Base-by-base conservation (phyloP, 2,797 vertebrate genomes). In the Notolabrus celidotus region DNA sequence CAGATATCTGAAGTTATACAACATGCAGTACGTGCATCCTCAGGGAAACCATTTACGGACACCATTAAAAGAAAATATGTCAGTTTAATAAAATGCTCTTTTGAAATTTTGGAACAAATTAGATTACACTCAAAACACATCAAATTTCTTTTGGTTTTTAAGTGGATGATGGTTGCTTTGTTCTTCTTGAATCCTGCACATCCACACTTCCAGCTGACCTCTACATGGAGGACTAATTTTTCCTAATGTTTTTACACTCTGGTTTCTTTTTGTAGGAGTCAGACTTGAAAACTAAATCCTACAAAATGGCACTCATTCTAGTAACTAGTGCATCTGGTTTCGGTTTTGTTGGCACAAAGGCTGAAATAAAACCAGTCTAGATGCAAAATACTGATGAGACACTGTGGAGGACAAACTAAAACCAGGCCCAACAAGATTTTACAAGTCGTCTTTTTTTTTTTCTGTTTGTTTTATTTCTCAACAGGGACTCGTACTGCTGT, bases 91-190 rank as follows among this genome's bases (percentile, higher is more conserved):
- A 50, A 27, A 5, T 17, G 6, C 4, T 23, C 64, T 50, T 60
- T 25, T 62, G 12, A 10, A 61, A 42, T 70, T 45, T 53, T 60
- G 2, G 15, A 4, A 49, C 4, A 4, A 10, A 36, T 3, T n/a
- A 47, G 67, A 54, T 58, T 22, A 42, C 51, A 68, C 57, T 45
- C 15, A 49, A 60, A 62, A 17, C 50, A 51, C 16, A 60, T 9
- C 2, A 23, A 19, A 45, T 51, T 59, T 53, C 34, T 72, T 68
- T 72, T 23, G 16, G 46, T 53, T 45, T 56, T 36, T 23, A 63
- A 59, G 66, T 79, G 52, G 54, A 60, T 71, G 79, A 65, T 25
- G 49, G 7, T 57, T 55, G 29, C 51, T 79, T 77, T 71, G 57
- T 67, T 79, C 57, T 59, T 57, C 47, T 57, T 72, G 38, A 70